phyloP scores from a whole-genome alignment of 2,888 invertebrate genomes.

The Drosophila vallismaia region DNA sequence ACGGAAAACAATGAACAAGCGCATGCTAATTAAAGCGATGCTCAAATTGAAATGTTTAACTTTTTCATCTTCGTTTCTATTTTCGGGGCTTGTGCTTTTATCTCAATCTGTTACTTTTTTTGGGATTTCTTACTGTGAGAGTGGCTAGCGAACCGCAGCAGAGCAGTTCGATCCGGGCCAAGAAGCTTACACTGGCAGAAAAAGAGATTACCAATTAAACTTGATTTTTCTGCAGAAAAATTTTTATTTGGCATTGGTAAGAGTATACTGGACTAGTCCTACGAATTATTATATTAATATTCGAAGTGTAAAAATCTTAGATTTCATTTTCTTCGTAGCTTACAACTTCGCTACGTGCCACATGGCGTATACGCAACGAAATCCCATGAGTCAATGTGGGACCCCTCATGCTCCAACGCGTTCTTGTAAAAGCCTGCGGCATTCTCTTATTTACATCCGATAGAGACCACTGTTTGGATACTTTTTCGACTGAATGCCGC shows the following conservation, averaged over 20 bases:
- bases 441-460: conserved; percentile 42
- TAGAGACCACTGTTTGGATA: conserved; percentile 74
- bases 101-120: conserved; percentile 8
- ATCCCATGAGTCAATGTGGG: conserved; percentile 57
- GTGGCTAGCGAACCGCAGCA: conserved; percentile 36
- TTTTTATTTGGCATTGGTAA: neutral
- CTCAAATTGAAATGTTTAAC: conserved; percentile 77
- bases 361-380: conserved; percentile 41
- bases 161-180: conserved; percentile 34
- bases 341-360: conserved; percentile 16
- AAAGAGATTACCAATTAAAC: neutral
- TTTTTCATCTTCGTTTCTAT: conserved; percentile 48
- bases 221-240: neutral
- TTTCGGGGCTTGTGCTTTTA: conserved; percentile 33
- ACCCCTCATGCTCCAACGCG: conserved; percentile 42
- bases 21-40: conserved; percentile 73
- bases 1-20: conserved; percentile 69
- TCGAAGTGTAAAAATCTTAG: neutral
- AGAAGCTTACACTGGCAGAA: conserved; percentile 14
- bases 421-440: conserved; percentile 13
- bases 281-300: no score
- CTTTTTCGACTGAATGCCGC: conserved; percentile 81
- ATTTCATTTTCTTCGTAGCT: neutral
- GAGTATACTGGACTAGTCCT: neutral
- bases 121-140: conserved; percentile 13